Percentiles rank a stretch among this genome's conserved stretches.
These are phyloP conservation scores for Ginglymostoma cirratum DNA, from an alignment of 2,113 vertebrate genomes.

Conservation along the genomic window DNA sequence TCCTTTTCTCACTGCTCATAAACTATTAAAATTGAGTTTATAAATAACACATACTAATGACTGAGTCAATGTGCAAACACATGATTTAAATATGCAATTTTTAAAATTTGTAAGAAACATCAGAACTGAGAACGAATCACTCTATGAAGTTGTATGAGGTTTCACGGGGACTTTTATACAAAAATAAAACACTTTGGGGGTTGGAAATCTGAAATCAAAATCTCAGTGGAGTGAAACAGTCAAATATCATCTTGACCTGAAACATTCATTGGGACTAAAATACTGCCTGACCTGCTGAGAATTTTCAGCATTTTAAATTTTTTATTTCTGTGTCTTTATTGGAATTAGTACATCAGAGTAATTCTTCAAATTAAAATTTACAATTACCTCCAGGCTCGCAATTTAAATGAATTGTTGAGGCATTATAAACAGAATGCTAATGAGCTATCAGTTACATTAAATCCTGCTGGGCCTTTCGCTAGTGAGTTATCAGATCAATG, in stretches of 20 bases:
- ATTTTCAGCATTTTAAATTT: background rate
- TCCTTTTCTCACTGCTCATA: background rate
- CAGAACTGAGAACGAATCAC: background rate
- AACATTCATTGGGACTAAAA: too few relatives aligned
- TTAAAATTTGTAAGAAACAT: background rate
- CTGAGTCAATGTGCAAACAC: background rate
- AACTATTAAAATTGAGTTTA: background rate
- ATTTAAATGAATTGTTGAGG: background rate
- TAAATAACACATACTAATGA: background rate
- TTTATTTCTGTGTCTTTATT: background rate
- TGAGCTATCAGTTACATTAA: background rate
- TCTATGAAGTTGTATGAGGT: background rate
- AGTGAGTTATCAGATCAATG: background rate
- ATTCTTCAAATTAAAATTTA: background rate
- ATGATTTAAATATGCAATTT: background rate
- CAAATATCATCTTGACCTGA: background rate
- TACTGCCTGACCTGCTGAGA: background rate
- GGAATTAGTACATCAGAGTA: background rate
- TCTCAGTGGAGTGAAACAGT: background rate
- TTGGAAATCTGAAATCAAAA: too few relatives aligned
- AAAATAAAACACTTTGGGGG: too few relatives aligned
- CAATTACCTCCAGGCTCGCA: background rate
- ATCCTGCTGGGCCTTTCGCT: background rate
- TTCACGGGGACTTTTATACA: background rate
- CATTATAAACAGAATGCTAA: background rate